Base-by-base conservation (phyloP, 2,797 vertebrate species). In the Spinus olivaceus region DNA sequence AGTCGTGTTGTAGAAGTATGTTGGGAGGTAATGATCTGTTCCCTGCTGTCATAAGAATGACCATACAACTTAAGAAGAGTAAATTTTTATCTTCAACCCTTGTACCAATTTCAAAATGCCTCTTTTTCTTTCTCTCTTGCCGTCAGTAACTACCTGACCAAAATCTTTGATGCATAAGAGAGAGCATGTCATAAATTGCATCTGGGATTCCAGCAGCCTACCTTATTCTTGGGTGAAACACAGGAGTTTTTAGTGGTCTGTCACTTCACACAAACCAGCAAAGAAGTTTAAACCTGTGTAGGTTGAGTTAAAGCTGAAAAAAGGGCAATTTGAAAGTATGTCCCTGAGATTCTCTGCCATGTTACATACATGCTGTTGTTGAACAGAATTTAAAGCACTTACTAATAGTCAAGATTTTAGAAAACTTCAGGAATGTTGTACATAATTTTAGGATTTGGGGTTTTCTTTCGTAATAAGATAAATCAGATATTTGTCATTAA, bases 121-220 rank as follows among this genome's bases (percentile, higher is more conserved):
- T 30, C 4, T 37, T 54, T 78, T 47, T 56, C 23, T 41, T 79
- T 69, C 50, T 60, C 2, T 69, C 1, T 8, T 84, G 32, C 37
- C 10, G 10, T 69, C 28, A 71, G 27, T 39, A 65, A n/a, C 46
- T 73, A 32, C 18, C 5, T 86, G 73, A 15, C 24, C 19, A 54
- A 88, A 74, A 78, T 49, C 53, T 6, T 1, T 69, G 25, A 32
- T 6, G 23, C 3, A 0, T 54, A n/a, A 66, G 28, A 37, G 25
- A 69, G 13, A 46, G 9, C 0, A 3, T 71, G 24, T 81, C 27
- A 8, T 57, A 18, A 47, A 61, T 0, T 42, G 10, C 10, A 2
- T 37, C 12, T 81, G 61, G 10, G 11, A 64, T 69, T 44, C 60
- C 19, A 49, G 35, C 35, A 72, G 32, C 30, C 32, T 69, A 1